These are phyloP conservation scores for Sinonovacula constricta DNA, from an alignment of 1,140 invertebrate genomes.

Conservation along the genomic window DNA sequence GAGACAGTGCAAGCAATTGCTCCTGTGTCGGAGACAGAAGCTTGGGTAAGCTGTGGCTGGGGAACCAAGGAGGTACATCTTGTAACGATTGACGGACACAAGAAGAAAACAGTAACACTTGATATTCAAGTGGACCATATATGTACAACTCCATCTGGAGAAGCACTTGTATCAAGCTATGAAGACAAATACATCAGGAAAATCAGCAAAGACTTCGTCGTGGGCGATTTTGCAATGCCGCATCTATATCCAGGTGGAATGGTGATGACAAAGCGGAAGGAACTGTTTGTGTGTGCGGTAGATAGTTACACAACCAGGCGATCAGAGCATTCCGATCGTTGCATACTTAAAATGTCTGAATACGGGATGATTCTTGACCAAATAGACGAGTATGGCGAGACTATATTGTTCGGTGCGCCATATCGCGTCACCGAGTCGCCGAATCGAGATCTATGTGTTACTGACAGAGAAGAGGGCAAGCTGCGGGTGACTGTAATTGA, in stretches of 20 bases:
- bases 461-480: conserved; percentile 60
- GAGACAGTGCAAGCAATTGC: conserved; percentile 60
- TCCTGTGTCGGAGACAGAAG: conserved; percentile 61
- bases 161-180: conserved; percentile 60
- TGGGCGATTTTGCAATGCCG: conserved; percentile 53
- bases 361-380: conserved; percentile 55
- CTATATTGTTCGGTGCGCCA: conserved; percentile 51
- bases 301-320: conserved; percentile 62
- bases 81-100: conserved; percentile 53
- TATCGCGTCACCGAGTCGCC: conserved; percentile 58
- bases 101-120: conserved; percentile 51
- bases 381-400: conserved; percentile 61
- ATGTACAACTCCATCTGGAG: conserved; percentile 49
- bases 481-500: conserved; percentile 55
- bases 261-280: conserved; percentile 57
- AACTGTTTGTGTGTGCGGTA: conserved; percentile 60
- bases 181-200: conserved; percentile 62
- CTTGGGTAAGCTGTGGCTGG: conserved; percentile 63
- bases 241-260: conserved; percentile 62
- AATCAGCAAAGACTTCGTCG: conserved; percentile 55
- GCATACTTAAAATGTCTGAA: conserved; percentile 58
- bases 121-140: conserved; percentile 63
- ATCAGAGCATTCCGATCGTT: conserved; percentile 44
- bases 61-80: conserved; percentile 58
- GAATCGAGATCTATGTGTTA: conserved; percentile 54